Base-by-base conservation (phyloP, 2,888 invertebrate genomes). In the Bhutanitis thaidina region DNA sequence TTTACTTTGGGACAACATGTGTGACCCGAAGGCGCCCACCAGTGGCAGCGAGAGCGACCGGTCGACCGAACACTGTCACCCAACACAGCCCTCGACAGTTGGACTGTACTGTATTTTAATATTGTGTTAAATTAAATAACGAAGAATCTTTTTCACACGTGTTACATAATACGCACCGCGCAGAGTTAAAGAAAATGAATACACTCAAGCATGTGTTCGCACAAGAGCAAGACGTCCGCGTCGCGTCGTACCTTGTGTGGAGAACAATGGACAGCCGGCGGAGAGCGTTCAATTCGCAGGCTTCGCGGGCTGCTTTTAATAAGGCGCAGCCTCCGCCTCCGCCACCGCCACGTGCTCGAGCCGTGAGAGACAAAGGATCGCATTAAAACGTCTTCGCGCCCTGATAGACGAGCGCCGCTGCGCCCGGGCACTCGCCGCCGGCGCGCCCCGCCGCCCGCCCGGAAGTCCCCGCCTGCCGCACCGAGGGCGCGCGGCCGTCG, bases 341-440 rank as follows among this genome's bases (percentile, higher is more conserved):
- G 50, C 53, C 45, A 45, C 34, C 40, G 41, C 30, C 39, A 12
- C 32, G 12, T n/a, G 32, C 13, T n/a, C 10, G 32, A n/a, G 47
- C 14, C 15, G 14, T 15, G 9, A 15, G 36, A 15, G 9, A 55
- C 55, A 55, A 52, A 53, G 52, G 52, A 44, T 29, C 43, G 49
- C 53, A 54, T 54, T 53, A 45, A 49, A 49, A 30, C 49, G 53
- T 53, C 54, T 30, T 43, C 41, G 41, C 41, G 40, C 35, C 29
- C 45, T 53, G 41, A 57, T 58, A 53, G 55, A 32, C 32, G 32
- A 12, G 10, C 32, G 32, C 32, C 32, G 13, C 10, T n/a, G n/a
- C 4, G 12, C 12, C 12, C 12, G 12, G 12, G 32, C 32, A 32
- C 12, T 32, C 32, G 32, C 12, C 12, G 32, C 32, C n/a, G n/a